phyloP scores from a whole-genome alignment of 2,888 invertebrate species.

The Trachelus iudaicus region DNA sequence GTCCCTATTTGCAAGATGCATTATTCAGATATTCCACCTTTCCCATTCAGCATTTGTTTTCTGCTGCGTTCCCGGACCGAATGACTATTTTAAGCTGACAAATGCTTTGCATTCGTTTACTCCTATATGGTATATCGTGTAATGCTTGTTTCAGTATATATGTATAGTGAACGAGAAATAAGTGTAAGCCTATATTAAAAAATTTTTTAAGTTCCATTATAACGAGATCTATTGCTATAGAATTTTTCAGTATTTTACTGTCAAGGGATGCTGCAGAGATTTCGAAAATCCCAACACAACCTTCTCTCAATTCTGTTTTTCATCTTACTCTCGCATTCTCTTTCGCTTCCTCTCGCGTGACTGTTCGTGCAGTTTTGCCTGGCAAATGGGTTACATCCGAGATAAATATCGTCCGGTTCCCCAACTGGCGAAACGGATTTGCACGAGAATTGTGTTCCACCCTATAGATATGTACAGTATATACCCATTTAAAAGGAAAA shows the following conservation, averaged over 20 bases:
- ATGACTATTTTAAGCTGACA: background rate
- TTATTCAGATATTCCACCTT: constrained; percentile 1
- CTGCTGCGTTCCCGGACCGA: background rate
- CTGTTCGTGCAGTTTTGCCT: constrained; percentile 4
- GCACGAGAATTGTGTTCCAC: background rate
- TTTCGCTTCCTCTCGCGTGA: background rate
- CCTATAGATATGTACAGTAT: background rate
- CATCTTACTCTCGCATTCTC: background rate
- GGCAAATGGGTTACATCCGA: constrained; percentile 16
- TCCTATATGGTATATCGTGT: background rate
- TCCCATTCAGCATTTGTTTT: background rate
- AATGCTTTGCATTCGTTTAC: background rate
- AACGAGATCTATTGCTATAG: too few relatives aligned
- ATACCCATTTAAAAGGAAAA: background rate
- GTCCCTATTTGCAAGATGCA: background rate
- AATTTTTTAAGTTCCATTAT: too few relatives aligned
- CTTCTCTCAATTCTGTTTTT: constrained; percentile 1
- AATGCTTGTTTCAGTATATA: background rate
- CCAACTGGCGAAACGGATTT: background rate
- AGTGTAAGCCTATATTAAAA: too few relatives aligned
- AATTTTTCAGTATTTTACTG: background rate
- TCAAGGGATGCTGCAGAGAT: background rate
- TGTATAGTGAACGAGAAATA: too few relatives aligned
- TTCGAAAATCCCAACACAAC: background rate
- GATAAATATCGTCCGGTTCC: constrained; percentile 15